Evolutionary conservation across 2,888 invertebrate genomes (phyloP).

Genomic region (Andrena minutula): DNA sequence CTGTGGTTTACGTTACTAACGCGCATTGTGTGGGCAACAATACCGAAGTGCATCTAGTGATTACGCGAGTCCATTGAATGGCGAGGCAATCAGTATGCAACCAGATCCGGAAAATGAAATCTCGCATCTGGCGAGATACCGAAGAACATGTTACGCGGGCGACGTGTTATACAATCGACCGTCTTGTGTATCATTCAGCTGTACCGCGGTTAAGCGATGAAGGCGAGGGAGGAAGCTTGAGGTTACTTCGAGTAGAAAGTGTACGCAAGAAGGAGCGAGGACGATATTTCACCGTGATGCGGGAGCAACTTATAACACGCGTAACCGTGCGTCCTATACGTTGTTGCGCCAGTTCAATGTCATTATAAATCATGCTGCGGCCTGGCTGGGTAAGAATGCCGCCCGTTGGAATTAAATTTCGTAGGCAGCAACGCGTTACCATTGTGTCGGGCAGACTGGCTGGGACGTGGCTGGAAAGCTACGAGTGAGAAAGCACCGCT

Average conservation of each 20-base stretch:
- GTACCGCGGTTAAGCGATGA: too few species aligned
- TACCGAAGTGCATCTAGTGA: slow-evolving; percentile 58
- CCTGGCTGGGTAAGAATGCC: slow-evolving; percentile 54
- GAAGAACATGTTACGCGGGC: slow-evolving; percentile 15
- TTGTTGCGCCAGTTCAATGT: slow-evolving; percentile 64
- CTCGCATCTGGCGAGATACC: slow-evolving; percentile 28
- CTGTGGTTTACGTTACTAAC: slow-evolving; percentile 62
- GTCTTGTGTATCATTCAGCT: too few species aligned
- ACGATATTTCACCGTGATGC: slow-evolving; percentile 45
- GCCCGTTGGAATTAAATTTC: slow-evolving; percentile 67
- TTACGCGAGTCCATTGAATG: slow-evolving; percentile 38
- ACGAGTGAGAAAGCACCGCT: slow-evolving; percentile 6
- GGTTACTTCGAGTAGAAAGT: too few species aligned
- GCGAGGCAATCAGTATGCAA: not conserved
- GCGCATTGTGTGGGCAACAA: slow-evolving; percentile 66
- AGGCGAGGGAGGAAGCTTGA: too few species aligned
- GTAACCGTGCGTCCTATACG: slow-evolving; percentile 44
- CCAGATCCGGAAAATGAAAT: slow-evolving; percentile 61
- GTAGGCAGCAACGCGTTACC: slow-evolving; percentile 50
- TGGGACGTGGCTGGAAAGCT: slow-evolving; percentile 27
- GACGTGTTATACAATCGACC: slow-evolving; percentile 22
- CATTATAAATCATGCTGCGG: slow-evolving; percentile 69
- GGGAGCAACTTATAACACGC: slow-evolving; percentile 55
- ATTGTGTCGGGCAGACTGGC: slow-evolving; percentile 28
- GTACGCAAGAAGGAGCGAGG: not conserved